Evolutionary conservation across 2,797 vertebrate species (phyloP).

Genomic region (Oryzias sinensis): DNA sequence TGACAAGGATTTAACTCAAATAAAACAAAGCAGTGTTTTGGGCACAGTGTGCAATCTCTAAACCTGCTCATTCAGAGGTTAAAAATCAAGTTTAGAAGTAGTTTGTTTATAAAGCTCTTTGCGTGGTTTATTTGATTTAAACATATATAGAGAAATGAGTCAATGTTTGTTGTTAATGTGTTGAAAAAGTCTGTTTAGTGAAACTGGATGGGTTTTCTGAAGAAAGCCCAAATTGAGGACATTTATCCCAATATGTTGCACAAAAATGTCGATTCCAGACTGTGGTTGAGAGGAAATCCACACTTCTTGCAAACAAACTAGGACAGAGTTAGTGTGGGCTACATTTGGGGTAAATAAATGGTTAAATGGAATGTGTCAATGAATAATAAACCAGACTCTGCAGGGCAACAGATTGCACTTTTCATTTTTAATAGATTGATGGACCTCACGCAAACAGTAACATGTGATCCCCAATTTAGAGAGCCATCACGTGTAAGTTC

Average conservation of each 20-base stretch:
- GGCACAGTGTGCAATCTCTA: constrained; percentile 21
- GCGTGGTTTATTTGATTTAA: constrained; percentile 11
- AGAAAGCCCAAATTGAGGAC: constrained; percentile 20
- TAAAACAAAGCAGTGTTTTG: constrained; percentile 25
- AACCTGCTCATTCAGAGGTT: constrained; percentile 21
- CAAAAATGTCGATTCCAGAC: no score
- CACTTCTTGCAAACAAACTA: constrained; percentile 11
- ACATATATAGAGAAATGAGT: constrained; percentile 21
- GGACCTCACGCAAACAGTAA: constrained; percentile 45
- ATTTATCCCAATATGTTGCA: no score
- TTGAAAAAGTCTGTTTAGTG: constrained; percentile 24
- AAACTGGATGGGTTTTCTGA: constrained; percentile 16
- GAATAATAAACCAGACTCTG: constrained; percentile 74
- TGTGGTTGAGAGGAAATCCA: no score
- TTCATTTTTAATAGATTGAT: constrained; percentile 77
- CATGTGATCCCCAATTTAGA: constrained; percentile 27
- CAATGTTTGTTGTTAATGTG: constrained; percentile 20
- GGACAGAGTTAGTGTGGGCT: constrained; percentile 23
- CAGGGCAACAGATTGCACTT: constrained; percentile 76
- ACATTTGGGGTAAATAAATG: constrained; percentile 71
- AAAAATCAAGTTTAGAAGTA: constrained; percentile 17
- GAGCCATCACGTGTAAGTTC: constrained; percentile 17
- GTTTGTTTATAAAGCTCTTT: constrained; percentile 7
- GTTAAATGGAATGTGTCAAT: constrained; percentile 72
- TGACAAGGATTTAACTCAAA: constrained; percentile 26